Evolutionary conservation across 1,140 invertebrate genomes (phyloP).

Genomic region (Aphidius gifuensis): DNA sequence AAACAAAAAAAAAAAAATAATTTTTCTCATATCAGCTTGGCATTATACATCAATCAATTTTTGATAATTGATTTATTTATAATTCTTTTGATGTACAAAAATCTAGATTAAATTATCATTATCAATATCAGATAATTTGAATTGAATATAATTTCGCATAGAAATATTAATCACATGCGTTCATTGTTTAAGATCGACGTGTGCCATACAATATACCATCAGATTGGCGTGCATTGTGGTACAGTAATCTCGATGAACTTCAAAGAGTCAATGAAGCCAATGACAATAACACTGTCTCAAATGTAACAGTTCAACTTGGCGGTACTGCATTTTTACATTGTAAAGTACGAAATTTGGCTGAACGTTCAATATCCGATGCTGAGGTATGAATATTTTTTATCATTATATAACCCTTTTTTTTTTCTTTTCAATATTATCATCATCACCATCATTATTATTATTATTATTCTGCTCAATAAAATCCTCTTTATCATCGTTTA

Average conservation of each 20-base stretch:
- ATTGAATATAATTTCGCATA: too few relatives aligned
- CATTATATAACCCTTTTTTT: background rate
- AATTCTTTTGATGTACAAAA: too few relatives aligned
- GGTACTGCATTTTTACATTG: slow-evolving; percentile 83
- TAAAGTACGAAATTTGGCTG: slow-evolving; percentile 65
- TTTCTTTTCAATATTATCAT: background rate
- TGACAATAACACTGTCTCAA: slow-evolving; percentile 70
- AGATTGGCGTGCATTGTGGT: slow-evolving; percentile 62
- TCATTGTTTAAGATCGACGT: slow-evolving; percentile 46
- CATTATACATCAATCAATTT: too few relatives aligned
- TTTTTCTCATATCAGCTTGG: too few relatives aligned
- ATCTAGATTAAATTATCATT: too few relatives aligned
- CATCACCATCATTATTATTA: too few relatives aligned
- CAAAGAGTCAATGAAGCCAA: slow-evolving; percentile 58
- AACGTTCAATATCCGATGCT: slow-evolving; percentile 61
- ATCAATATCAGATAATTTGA: too few relatives aligned
- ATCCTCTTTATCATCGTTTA: too few relatives aligned
- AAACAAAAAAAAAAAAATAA: too few relatives aligned
- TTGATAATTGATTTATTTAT: too few relatives aligned
- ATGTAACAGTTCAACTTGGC: slow-evolving; percentile 79
- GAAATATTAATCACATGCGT: too few relatives aligned
- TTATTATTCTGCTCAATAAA: too few relatives aligned
- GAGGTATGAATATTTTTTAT: slow-evolving; percentile 40
- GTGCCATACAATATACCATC: slow-evolving; percentile 52
- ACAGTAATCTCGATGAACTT: slow-evolving; percentile 60